phyloP scores from a whole-genome alignment of 2,888 invertebrate species.

The Drosophila bunnanda region DNA sequence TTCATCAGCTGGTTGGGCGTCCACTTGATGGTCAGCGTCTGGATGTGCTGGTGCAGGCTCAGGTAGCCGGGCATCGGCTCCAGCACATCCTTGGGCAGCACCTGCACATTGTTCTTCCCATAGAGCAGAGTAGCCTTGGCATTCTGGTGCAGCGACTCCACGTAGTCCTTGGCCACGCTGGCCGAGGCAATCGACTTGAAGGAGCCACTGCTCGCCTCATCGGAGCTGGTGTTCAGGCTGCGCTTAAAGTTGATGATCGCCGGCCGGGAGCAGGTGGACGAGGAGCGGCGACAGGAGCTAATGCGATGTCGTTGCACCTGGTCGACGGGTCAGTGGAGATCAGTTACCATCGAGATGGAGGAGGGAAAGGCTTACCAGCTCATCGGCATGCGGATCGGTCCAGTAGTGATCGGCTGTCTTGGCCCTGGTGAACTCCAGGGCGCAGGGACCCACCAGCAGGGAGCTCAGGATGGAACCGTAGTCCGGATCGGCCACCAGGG shows the following conservation, averaged over 20 bases:
- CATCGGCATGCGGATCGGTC: slow-evolving; percentile 98
- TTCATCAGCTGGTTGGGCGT: slow-evolving; percentile 99
- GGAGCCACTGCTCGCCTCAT: slow-evolving; percentile 86
- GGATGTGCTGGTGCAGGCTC: slow-evolving; percentile 94
- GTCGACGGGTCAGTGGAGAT: too few relatives aligned
- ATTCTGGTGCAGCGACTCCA: slow-evolving; percentile 97
- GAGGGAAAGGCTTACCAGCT: slow-evolving; percentile 87
- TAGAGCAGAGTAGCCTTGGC: slow-evolving; percentile 95
- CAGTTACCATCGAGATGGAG: slow-evolving; percentile 14
- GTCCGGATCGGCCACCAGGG: slow-evolving; percentile 95
- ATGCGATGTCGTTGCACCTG: slow-evolving; percentile 88
- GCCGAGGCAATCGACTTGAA: slow-evolving; percentile 83
- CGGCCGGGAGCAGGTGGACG: slow-evolving; percentile 89
- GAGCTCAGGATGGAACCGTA: slow-evolving; percentile 96
- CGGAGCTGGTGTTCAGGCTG: slow-evolving; percentile 91
- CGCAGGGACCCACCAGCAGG: slow-evolving; percentile 96
- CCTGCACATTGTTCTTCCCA: slow-evolving; percentile 96
- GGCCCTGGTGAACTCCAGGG: slow-evolving; percentile 94
- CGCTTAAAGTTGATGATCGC: slow-evolving; percentile 90
- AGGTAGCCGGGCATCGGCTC: slow-evolving; percentile 96
- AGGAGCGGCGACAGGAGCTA: slow-evolving; percentile 91
- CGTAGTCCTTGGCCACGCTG: slow-evolving; percentile 93
- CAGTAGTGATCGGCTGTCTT: slow-evolving; percentile 95
- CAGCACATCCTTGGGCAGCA: slow-evolving; percentile 93
- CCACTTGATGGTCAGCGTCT: slow-evolving; percentile 95